Evolutionary conservation across 2,113 vertebrate genomes (phyloP), one percentile per base, ranked within the genome.

Genomic region (Dicrurus megarhynchus): DNA sequence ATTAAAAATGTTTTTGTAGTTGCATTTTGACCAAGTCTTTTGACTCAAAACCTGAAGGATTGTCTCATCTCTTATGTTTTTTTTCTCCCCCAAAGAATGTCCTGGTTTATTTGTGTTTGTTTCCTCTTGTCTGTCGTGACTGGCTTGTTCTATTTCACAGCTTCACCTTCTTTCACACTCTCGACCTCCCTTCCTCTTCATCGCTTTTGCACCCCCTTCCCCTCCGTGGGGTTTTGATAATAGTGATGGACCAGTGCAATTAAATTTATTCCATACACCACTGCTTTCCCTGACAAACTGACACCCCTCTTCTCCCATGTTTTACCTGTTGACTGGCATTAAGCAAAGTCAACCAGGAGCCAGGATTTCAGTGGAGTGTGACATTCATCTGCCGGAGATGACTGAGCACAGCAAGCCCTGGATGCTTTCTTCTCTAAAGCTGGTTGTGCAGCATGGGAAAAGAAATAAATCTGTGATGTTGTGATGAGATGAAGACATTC

Each of bases 261-360:
- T 95, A 70, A 37, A 41, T 85, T 92, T 95, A 90, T 84, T 97
- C 59, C 82, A 86, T 90, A 64, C 39, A 3, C 57, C 83, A 33
- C 37, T 96, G 87, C 74, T 95, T 81, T 87, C 60, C 35, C 60
- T 87, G 73, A 79, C 79, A 91, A 84, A 84, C 73, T 95, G 91
- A 93, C 67, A 69, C 55, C 5, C 9, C 80, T 91, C 80, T 79
- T 94, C 68, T 77, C 32, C 0, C 0, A 32, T 26, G 18, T 81
- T 93, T 93, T 93, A 94, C 93, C 90, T 96, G 86, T 69, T 94
- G 94, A 65, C 83, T 94, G 85, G 59, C 86, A n/a, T 96, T 95
- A 74, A 80, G 78, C 84, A 76, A 95, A 93, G 84, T 81, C 90
- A 95, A 21, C 84, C 89, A 68, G 77, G 80, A 86, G 84, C 70